Evolutionary conservation across 2,113 vertebrate species (phyloP), one percentile per base, ranked within the genome.

Genomic region (Sigmodon hispidus): DNA sequence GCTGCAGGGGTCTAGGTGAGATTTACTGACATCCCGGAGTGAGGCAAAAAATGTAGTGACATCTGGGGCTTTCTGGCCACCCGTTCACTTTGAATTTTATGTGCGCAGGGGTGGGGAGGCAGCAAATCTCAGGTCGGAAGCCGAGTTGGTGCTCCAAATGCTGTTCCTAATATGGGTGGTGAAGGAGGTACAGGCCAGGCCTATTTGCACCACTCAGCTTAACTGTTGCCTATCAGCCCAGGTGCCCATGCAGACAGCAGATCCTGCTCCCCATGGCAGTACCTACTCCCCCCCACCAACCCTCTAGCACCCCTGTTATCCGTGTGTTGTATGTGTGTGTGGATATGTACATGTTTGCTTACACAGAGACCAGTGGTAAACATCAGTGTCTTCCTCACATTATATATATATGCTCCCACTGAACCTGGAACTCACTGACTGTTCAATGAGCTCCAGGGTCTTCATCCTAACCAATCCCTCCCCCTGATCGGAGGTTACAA

Each of bases 61-160:
- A 31, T 4, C 89, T 31, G 26, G 63, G 22, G 63, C 79, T 72
- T 40, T 59, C 63, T 43, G 48, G 91, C 1, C 19, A 48, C 26
- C 89, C 5, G 0, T 19, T 59, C 63, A 10, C 34, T 45, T 50
- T 21, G 11, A 13, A 43, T 22, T 79, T 43, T 43, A 22, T 40
- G 63, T 24, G 73, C 7, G 1, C 13, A 12, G 40, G 63, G 40
- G 16, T 29, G 9, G 59, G 91, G 45, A 19, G 22, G 24, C 45
- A 22, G 22, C 0, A 24, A 2, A 7, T 7, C 31, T 52, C 0
- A 0, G 76, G 61, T 24, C 52, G 12, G 76, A 63, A 0, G 0
- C 89, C 24, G 17, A 19, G 67, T 52, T 3, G n/a, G 31, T 5
- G 55, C 29, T 11, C 24, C 45, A 59, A 0, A 6, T 45, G 8